phyloP scores from a whole-genome alignment of 2,113 vertebrate species.

The Triplophysa tibetana region DNA sequence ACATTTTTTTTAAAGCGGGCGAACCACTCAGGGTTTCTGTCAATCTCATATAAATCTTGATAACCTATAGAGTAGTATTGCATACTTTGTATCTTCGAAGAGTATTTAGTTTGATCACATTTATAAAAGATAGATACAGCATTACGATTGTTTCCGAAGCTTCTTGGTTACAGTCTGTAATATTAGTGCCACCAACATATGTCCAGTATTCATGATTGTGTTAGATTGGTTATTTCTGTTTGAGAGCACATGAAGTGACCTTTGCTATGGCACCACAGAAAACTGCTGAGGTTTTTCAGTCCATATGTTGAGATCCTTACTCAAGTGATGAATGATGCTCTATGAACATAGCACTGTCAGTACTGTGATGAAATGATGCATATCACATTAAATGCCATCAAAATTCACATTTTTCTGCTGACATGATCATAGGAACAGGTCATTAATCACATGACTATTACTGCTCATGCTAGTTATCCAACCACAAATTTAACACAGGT shows the following conservation, averaged over 20 bases:
- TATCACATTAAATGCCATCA: constrained; percentile 31
- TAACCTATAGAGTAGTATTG: no score
- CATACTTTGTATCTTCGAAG: no score
- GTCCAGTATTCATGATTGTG: no score
- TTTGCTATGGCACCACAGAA: constrained; percentile 10
- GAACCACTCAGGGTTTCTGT: no score
- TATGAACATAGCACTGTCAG: constrained; percentile 12
- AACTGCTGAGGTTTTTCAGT: constrained; percentile 3
- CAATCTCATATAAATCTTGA: no score
- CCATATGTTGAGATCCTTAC: constrained; percentile 47
- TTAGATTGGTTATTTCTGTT: background rate
- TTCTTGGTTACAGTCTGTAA: no score
- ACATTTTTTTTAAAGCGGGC: background rate
- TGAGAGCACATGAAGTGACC: background rate
- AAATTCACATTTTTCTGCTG: constrained; percentile 47
- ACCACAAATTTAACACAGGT: constrained; percentile 26
- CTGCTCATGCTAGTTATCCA: constrained; percentile 11
- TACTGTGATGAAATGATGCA: constrained; percentile 36
- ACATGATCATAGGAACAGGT: constrained; percentile 39
- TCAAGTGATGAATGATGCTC: constrained; percentile 34
- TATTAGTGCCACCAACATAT: no score
- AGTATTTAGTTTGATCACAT: no score
- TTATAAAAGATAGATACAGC: no score
- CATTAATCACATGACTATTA: constrained; percentile 45
- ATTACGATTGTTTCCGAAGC: no score